Evolutionary conservation across 2,888 invertebrate species (phyloP).

Genomic region (Stegophylla sp.): DNA sequence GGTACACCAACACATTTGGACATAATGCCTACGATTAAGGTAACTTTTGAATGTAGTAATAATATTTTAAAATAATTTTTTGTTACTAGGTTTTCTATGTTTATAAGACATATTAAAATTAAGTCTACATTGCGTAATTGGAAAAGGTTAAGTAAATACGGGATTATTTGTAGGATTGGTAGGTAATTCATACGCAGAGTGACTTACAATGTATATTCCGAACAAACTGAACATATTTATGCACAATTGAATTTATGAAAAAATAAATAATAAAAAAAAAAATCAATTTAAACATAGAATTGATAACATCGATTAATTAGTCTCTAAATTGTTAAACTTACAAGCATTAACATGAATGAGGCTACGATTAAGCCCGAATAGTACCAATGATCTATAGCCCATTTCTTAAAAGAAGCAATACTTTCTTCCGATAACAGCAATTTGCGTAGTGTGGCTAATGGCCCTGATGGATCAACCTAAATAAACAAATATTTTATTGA

Average conservation of each 20-base stretch:
- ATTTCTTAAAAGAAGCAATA: constrained; percentile 84
- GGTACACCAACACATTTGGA: background rate
- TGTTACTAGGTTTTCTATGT: background rate
- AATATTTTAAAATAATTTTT: background rate
- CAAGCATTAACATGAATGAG: constrained; percentile 78
- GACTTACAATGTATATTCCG: constrained; percentile 51
- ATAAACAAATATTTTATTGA: constrained; percentile 2
- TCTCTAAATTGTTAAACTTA: constrained; percentile 68
- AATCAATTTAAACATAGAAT: background rate
- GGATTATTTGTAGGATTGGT: constrained; percentile 3
- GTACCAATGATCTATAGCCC: constrained; percentile 91
- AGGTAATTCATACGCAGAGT: constrained; percentile 17
- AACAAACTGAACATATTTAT: constrained; percentile 41
- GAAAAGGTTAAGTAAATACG: constrained; percentile 19
- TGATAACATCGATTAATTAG: background rate
- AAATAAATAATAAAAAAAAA: constrained; percentile 28
- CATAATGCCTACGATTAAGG: background rate
- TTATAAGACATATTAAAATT: background rate
- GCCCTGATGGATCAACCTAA: constrained; percentile 88
- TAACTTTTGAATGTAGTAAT: background rate
- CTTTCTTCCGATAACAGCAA: constrained; percentile 87
- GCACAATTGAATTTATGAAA: constrained; percentile 15
- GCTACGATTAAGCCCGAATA: constrained; percentile 79
- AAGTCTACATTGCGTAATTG: constrained; percentile 7
- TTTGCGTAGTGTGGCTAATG: constrained; percentile 85